Percentiles rank a stretch among this genome's conserved stretches.
phyloP scores from a whole-genome alignment of 2,797 vertebrate species.

The Amphiprion clarkii region DNA sequence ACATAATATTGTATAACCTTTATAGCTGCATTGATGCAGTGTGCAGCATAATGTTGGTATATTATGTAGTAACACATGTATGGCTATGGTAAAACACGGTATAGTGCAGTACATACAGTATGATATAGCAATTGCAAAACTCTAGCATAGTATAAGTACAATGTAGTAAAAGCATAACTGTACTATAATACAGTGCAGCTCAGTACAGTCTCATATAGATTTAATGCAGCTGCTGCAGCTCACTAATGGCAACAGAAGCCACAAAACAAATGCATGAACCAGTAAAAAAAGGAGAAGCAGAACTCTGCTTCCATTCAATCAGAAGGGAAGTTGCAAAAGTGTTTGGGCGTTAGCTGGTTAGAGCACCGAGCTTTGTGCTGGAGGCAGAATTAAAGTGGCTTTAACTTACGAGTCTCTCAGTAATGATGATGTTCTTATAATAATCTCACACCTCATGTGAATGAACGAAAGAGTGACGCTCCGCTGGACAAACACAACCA shows the following conservation, averaged over 20 bases:
- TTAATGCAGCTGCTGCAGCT: background rate
- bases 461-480: constrained; percentile 14
- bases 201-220: background rate
- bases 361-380: constrained; percentile 8
- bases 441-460: constrained; percentile 24
- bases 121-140: too few species aligned
- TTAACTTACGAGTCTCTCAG: constrained; percentile 15
- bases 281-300: constrained; percentile 49
- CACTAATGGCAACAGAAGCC: background rate
- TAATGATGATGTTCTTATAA: constrained; percentile 17
- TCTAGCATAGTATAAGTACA: too few species aligned
- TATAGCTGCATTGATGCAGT: too few species aligned
- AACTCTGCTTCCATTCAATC: constrained; percentile 26
- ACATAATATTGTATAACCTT: too few species aligned
- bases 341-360: constrained; percentile 31
- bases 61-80: too few species aligned
- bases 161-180: too few species aligned
- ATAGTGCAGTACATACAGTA: too few species aligned
- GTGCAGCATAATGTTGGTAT: too few species aligned
- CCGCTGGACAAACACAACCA: constrained; percentile 26
- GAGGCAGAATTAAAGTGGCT: constrained; percentile 38
- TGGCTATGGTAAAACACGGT: too few species aligned
- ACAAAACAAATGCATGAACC: background rate
- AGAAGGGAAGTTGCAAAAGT: constrained; percentile 74
- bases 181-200: too few species aligned